Evolutionary conservation across 2,797 vertebrate genomes (phyloP), one percentile per base, ranked within the genome.

Genomic region (Myotis myotis): DNA sequence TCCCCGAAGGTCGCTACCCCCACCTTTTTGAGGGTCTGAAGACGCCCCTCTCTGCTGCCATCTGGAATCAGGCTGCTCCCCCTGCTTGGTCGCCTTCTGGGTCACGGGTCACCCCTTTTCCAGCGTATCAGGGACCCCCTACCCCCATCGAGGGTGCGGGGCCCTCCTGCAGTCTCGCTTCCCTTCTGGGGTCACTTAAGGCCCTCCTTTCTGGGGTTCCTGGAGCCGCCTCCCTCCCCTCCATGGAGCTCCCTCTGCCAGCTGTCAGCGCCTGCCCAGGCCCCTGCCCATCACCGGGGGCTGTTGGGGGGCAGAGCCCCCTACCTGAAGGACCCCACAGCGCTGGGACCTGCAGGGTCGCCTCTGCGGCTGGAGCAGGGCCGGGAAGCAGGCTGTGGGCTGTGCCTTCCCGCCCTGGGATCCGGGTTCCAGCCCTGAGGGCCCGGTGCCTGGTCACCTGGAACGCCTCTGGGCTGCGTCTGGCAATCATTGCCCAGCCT

Each of bases 381-480:
- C 85, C 70, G 55, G 82, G 72, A 44, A 49, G 71, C 36, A 10
- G 57, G 51, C 91, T 78, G 55, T 86, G 44, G 91, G 30, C 85
- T 71, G 85, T 91, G 94, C 68, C 87, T 92, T 96, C 96, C 92
- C 92, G 95, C 87, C 70, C n/a, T 8, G 70, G 36, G 71, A 80
- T 89, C 71, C 1, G 4, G 70, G 89, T 76, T 96, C 87, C 76
- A 94, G 83, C 80, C 57, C 57, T 5, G 57, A 28, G 57, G 57
- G 25, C 57, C 10, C 66, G 28, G 28, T 41, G 51, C 64, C 47
- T 33, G 83, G 66, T 82, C 94, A 53, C 74, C 47, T 20, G 0
- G 64, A 80, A 60, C 81, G 33, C 38, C 25, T 51, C 36, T 10
- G 44, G 57, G 72, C 86, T 84, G 74, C 66, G 5, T 72, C 12